Evolutionary conservation across 2,888 invertebrate genomes (phyloP), one percentile per base, ranked within the genome.

Genomic region (Helleia helle): DNA sequence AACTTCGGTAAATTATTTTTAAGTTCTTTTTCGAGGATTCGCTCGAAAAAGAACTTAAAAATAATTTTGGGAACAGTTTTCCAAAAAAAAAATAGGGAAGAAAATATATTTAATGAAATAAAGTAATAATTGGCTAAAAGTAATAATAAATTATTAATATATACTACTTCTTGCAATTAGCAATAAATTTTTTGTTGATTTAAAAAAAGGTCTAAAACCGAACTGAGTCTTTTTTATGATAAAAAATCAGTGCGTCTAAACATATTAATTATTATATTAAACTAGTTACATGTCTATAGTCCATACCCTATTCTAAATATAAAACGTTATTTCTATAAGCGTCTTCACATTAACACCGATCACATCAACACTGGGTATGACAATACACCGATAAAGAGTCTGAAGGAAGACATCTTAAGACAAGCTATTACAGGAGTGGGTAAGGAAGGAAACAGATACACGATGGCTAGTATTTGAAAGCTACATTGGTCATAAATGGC

Each of bases 331-430:
- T 48, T 47, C 74, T 80, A 79, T 80, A 81, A 81, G 81, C 81
- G 80, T 80, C 68, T 65, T 79, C 65, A 81, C 80, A 80, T 69
- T 79, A 64, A 81, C 80, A 80, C 69, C 75, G 68, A 81, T 77
- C 76, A 81, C 72, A 6, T 22, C 7, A 5, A 2, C 2, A 5
- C 2, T 22, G 22, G 22, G 5, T 22, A 18, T 18, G 5, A 18
- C 18, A 18, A 18, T 18, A 22, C 8, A 22, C 22, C 2, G 22
- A 22, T 15, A 3, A 15, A 3, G 3, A 22, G 22, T 22, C 22
- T 5, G 3, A 7, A 22, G 22, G 22, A 22, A 22, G 22, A 22
- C 22, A 22, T 2, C 22, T 22, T 22, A 18, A 18, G 18, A 22
- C 7, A 22, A 22, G 2, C 22, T 22, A 22, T 22, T 22, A 5